Conservation (phyloP, 1,140 invertebrate genomes). For the Penaeus chinensis region DNA sequence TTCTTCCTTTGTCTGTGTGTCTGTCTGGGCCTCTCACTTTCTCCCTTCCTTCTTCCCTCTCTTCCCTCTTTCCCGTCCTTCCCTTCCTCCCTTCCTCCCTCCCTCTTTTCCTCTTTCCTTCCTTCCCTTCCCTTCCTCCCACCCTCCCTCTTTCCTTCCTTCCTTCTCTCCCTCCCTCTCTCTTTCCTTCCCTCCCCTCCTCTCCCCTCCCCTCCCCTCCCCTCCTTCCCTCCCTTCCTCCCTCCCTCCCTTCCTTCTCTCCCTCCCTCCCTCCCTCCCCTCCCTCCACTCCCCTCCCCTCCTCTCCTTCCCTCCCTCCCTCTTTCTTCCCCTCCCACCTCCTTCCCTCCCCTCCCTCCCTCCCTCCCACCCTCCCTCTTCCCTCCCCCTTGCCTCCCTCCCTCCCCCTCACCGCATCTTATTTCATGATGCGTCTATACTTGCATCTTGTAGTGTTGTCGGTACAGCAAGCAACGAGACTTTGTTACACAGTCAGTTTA, state of each 20-base stretch:
- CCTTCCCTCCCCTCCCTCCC: background rate
- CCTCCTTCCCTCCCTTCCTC: background rate
- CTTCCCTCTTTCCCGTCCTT: background rate
- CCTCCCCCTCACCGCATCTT: too few relatives aligned
- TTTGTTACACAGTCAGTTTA: too few relatives aligned
- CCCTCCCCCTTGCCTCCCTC: too few relatives aligned
- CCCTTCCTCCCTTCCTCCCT: conserved; percentile 3
- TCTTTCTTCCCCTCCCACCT: background rate
- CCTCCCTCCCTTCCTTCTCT: background rate
- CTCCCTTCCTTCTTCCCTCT: conserved; percentile 19
- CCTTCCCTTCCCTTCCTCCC: background rate
- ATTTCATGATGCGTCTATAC: too few relatives aligned
- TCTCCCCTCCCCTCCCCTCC: background rate
- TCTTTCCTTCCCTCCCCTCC: background rate
- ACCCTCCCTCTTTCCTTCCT: background rate
- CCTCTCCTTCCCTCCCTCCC: background rate
- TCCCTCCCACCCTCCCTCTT: background rate
- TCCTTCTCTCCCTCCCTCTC: background rate
- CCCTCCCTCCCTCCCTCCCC: background rate
- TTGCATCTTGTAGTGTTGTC: too few relatives aligned
- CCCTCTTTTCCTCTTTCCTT: background rate
- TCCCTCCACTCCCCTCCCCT: background rate
- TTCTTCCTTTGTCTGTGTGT: background rate
- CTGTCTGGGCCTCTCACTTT: conserved; percentile 17
- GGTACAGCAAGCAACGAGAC: too few relatives aligned